Base-by-base conservation (phyloP, 2,113 vertebrate species). In the Cathartes aura region DNA sequence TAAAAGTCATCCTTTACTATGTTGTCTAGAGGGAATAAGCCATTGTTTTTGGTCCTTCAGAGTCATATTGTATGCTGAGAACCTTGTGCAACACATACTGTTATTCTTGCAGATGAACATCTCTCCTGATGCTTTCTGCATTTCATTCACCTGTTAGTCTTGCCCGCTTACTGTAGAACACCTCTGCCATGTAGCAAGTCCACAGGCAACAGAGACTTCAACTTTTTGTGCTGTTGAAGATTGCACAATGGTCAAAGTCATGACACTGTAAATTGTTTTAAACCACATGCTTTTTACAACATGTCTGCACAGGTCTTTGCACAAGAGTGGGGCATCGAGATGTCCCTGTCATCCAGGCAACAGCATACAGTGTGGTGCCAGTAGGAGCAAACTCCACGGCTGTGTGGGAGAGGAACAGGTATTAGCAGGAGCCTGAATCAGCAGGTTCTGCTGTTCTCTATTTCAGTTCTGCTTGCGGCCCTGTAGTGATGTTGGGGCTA, bases 251-350 rank as follows among this genome's bases (percentile, higher is more conserved):
- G 34, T 72, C 43, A 60, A 38, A 82, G 75, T 34, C 21, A 48
- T 43, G 43, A 40, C 26, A 29, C 11, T 32, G 11, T 24, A 53
- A 27, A 47, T 70, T 68, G 16, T 73, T 92, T 76, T 52, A 80
- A 90, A 56, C 3, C 16, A 26, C 15, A 14, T 70, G 10, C 2
- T 58, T 83, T 81, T 87, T 58, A 27, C 6, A 50, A 24, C 3
- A 5, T 15, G 4, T 45, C 59, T 78, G 55, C 30, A 53, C 20
- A 56, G 34, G 11, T 88, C 27, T 71, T 91, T 80, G 56, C 21
- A 23, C 18, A 48, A 48, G 40, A 84, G 3, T n/a, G n/a, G 7
- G 17, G 4, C 38, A 68, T 30, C 0, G 0, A 72, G n/a, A 59
- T 34, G 12, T 38, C 34, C 38, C 24, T 89, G 52, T 22, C 52